Base-by-base conservation (phyloP, 2,113 vertebrate genomes). In the Psittacara wagleri region DNA sequence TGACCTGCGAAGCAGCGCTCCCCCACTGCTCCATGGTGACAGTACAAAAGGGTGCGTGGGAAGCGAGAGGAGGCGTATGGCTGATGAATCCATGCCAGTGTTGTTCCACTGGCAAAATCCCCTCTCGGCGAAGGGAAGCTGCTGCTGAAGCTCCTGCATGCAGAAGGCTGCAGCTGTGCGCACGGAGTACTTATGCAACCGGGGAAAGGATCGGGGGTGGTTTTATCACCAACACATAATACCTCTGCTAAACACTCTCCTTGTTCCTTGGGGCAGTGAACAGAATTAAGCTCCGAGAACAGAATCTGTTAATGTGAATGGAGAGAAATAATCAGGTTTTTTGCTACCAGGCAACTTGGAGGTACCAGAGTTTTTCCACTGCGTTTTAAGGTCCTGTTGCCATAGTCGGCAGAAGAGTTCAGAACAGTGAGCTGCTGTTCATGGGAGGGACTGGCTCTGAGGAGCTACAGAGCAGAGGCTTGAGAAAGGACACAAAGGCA, bases 121-220 rank as follows among this genome's bases (percentile, higher is more conserved):
- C 39, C 88, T 46, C 79, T 17, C 2, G 13, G 59, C 55, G 23
- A 93, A 80, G 72, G 55, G 73, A 92, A 75, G 90, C 61, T 92
- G 93, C 3, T 92, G 93, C 87, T 86, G 92, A 39, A 83, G 85
- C 92, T 87, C 72, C 85, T 31, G 86, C 78, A 10, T 0, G 3
- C 72, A 64, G 88, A 69, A 94, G 69, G 83, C 95, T 86, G 90
- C 95, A 94, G 92, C 88, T 93, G 83, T 68, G 52, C 64, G 35
- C 86, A 55, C 3, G 25, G 25, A 78, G 83, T 8, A 44, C 73
- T 95, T 88, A 83, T 55, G 79, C 85, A 94, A n/a, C 76, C 85
- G 68, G 85, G 88, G 86, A 74, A 84, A 46, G 70, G 18, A 83
- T 41, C 0, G 33, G 86, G 85, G 90, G 88, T 3, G 66, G 62